phyloP scores from a whole-genome alignment of 2,113 vertebrate genomes.

The Onychostruthus taczanowskii region DNA sequence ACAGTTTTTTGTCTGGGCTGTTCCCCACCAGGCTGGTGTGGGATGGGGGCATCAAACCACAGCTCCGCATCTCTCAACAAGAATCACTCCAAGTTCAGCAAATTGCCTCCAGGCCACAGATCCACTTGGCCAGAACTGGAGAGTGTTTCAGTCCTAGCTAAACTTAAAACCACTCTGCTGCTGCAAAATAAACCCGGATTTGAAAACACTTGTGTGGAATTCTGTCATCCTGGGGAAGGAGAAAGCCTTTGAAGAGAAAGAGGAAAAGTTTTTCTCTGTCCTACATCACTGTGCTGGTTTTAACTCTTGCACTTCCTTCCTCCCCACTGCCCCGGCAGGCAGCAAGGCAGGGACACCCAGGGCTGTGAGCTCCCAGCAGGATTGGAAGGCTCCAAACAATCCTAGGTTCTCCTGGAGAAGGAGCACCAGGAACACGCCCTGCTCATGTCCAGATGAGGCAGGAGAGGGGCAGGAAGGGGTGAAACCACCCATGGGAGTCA shows the following conservation, averaged over 20 bases:
- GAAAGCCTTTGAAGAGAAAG: not conserved
- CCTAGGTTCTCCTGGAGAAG: not conserved
- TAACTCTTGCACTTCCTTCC: not conserved
- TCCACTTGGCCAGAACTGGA: not conserved
- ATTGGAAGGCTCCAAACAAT: not conserved
- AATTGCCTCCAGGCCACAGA: not conserved
- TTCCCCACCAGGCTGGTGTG: fast-evolving
- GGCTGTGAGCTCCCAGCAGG: not conserved
- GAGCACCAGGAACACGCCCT: fast-evolving
- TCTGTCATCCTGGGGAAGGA: not conserved
- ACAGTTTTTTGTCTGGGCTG: not conserved
- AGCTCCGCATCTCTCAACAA: not conserved
- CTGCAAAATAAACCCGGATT: not conserved
- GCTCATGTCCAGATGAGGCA: fast-evolving
- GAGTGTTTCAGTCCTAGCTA: not conserved
- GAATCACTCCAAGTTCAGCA: not conserved
- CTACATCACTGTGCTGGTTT: not conserved
- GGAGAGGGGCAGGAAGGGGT: not conserved
- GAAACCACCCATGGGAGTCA: not conserved
- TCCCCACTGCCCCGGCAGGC: not conserved
- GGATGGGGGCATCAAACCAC: not conserved
- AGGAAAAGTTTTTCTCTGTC: not conserved
- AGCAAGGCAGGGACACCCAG: not conserved
- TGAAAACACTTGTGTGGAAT: not conserved
- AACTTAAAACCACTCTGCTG: not conserved